Conservation (phyloP, 2,888 invertebrate genomes). For the Dasysyrphus tricinctus region DNA sequence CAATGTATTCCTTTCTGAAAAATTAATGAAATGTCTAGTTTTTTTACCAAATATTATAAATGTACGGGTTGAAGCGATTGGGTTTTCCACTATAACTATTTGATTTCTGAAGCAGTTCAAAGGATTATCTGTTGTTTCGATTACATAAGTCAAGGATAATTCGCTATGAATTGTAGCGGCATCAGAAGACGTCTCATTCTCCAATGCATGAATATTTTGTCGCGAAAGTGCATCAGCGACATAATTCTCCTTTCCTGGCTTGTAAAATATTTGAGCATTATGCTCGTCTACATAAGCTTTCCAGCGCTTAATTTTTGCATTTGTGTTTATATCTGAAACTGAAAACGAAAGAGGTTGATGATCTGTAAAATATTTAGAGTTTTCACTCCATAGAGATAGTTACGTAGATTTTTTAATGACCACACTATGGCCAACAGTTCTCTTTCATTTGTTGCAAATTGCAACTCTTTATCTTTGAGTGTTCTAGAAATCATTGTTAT, state of each 20-base stretch:
- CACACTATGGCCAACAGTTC: too few species aligned
- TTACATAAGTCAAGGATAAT: too few species aligned
- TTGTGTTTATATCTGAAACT: constrained; percentile 71
- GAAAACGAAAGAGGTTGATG: constrained; percentile 71
- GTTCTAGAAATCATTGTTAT: constrained; percentile 58
- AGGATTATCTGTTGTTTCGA: too few species aligned
- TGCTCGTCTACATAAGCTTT: constrained; percentile 69
- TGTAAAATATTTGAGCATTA: constrained; percentile 56
- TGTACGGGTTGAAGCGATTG: too few species aligned
- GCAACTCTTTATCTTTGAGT: constrained; percentile 35
- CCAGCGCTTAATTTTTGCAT: constrained; percentile 66
- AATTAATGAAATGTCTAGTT: too few species aligned
- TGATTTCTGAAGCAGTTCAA: too few species aligned
- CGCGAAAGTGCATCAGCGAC: constrained; percentile 67
- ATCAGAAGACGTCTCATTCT: constrained; percentile 9
- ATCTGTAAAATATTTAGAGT: constrained; percentile 37
- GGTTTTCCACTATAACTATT: too few species aligned
- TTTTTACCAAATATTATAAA: too few species aligned
- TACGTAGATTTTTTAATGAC: constrained; percentile 7
- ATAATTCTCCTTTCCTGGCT: constrained; percentile 57
- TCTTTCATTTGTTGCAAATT: too few species aligned
- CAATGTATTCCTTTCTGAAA: too few species aligned
- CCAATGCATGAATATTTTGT: constrained; percentile 37
- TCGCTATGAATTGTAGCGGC: constrained; percentile 38
- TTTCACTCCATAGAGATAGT: constrained; percentile 57